Evolutionary conservation across 2,113 vertebrate genomes (phyloP).

Genomic region (Alectura lathami): DNA sequence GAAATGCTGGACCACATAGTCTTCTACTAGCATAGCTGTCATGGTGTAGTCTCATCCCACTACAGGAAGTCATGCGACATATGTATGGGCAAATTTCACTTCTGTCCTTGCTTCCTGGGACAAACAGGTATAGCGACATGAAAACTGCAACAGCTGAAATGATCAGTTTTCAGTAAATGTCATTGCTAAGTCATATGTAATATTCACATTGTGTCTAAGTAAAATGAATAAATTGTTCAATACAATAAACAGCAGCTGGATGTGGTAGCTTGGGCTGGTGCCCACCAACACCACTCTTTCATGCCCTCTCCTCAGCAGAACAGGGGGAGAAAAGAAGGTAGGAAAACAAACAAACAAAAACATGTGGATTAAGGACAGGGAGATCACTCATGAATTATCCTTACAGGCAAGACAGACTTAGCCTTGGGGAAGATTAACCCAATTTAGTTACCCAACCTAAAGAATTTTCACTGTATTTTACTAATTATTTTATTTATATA

Average conservation of each 20-base stretch:
- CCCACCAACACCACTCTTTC: no score
- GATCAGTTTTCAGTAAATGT: not conserved
- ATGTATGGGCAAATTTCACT: accelerated
- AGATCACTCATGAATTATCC: no score
- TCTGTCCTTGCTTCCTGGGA: not conserved
- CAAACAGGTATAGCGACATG: not conserved
- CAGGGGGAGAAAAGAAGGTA: no score
- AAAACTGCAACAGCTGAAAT: not conserved
- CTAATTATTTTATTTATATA: not conserved
- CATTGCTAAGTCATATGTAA: not conserved
- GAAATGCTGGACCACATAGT: not conserved
- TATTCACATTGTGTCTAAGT: not conserved
- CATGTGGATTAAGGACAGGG: no score
- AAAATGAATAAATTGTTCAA: not conserved
- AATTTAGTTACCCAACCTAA: not conserved
- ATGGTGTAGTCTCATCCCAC: not conserved
- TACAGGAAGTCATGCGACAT: not conserved
- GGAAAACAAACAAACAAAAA: no score
- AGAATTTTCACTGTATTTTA: not conserved
- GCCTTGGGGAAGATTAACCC: no score
- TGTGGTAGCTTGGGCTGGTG: no score
- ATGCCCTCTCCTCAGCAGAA: no score
- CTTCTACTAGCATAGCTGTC: not conserved
- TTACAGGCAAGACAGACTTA: no score
- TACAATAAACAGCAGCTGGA: not conserved